Conservation (phyloP, 2,797 vertebrate genomes). For the Molossus molossus region DNA sequence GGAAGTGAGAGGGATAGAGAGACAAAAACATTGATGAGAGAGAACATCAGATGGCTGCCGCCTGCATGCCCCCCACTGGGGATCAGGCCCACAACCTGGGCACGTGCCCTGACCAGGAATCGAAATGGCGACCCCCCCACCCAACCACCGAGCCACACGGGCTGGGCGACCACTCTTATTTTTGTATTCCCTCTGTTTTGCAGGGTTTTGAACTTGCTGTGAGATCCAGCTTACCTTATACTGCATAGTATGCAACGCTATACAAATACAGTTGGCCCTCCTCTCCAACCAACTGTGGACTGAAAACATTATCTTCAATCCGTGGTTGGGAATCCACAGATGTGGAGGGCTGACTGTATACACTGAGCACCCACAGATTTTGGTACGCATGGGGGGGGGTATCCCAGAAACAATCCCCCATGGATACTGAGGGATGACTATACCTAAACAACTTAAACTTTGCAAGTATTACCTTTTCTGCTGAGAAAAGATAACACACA, state of each 20-base stretch:
- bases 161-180: neutral
- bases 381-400: neutral
- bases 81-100: no score
- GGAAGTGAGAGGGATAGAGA: no score
- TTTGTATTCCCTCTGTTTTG: neutral
- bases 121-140: no score
- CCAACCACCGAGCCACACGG: neutral
- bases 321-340: neutral
- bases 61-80: no score
- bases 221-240: neutral
- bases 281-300: neutral
- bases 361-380: neutral
- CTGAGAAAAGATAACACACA: neutral
- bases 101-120: no score
- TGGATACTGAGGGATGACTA: neutral
- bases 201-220: neutral
- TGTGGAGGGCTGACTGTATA: neutral
- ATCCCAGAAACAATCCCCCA: neutral
- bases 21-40: no score
- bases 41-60: no score
- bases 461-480: neutral
- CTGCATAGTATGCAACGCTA: accelerated
- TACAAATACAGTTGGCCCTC: neutral
- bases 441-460: neutral
- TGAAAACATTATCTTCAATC: neutral